Conservation (phyloP, 1,140 invertebrate genomes). For the Lasioglossum albipes region DNA sequence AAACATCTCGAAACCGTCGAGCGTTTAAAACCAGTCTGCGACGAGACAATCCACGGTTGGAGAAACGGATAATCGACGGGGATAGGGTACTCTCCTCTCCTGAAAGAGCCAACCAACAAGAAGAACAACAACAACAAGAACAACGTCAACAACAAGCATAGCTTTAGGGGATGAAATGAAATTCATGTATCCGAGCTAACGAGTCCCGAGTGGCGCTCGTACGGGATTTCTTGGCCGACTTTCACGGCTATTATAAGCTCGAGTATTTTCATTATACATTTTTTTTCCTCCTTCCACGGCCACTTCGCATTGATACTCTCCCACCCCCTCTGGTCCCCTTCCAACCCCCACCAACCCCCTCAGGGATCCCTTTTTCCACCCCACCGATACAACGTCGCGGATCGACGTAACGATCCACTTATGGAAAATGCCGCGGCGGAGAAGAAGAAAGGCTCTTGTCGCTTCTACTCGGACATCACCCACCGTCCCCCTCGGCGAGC, state of each 20-base stretch:
- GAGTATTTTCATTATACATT: slow-evolving; percentile 62
- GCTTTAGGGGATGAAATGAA: slow-evolving; percentile 15
- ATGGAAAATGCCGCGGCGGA: slow-evolving; percentile 62
- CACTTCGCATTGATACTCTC: slow-evolving; percentile 48
- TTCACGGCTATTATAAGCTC: slow-evolving; percentile 51
- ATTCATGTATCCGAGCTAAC: slow-evolving; percentile 42
- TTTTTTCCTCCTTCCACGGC: slow-evolving; percentile 42
- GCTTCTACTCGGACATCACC: slow-evolving; percentile 59
- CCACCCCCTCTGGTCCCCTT: not conserved
- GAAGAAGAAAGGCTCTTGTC: slow-evolving; percentile 61
- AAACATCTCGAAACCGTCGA: no score
- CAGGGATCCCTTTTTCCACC: slow-evolving; percentile 27
- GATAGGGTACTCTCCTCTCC: not conserved
- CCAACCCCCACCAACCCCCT: not conserved
- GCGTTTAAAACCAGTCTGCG: not conserved
- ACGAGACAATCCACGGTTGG: not conserved
- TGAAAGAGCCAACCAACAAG: not conserved
- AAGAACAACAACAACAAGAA: slow-evolving; percentile 27
- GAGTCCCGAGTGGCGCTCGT: slow-evolving; percentile 22
- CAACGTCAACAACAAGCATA: not conserved
- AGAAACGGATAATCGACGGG: slow-evolving; percentile 33
- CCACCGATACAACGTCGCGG: slow-evolving; percentile 48
- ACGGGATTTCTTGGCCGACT: slow-evolving; percentile 44
- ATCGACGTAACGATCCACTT: slow-evolving; percentile 66
- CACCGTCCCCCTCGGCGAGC: not conserved